Percentiles rank a stretch among this genome's conserved stretches.
Evolutionary conservation across 2,888 invertebrate species (phyloP).

Genomic region (Therioaphis trifolii): DNA sequence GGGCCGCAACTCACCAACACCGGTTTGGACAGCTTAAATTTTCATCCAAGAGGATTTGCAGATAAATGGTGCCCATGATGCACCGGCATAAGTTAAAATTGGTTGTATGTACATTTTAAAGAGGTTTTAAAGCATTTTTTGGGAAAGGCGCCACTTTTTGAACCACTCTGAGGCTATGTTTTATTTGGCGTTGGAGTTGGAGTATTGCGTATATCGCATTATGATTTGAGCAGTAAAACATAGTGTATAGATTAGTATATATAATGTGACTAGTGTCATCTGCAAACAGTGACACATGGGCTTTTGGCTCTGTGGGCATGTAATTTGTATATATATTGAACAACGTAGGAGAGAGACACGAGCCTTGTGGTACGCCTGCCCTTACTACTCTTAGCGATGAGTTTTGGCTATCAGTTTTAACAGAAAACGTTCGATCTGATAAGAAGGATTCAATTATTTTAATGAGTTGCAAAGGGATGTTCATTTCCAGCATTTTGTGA

Average conservation of each 20-base stretch:
- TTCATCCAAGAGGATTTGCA: too few relatives aligned
- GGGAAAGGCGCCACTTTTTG: neutral
- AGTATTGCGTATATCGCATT: neutral
- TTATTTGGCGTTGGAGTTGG: neutral
- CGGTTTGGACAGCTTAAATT: too few relatives aligned
- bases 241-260: too few relatives aligned
- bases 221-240: neutral
- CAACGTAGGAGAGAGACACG: slow-evolving; percentile 5
- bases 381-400: neutral
- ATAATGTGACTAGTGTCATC: too few relatives aligned
- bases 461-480: neutral
- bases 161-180: neutral
- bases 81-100: too few relatives aligned
- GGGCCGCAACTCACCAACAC: too few relatives aligned
- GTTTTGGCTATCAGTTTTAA: neutral
- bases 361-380: slow-evolving; percentile 38
- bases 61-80: too few relatives aligned
- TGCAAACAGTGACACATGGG: slow-evolving; percentile 21
- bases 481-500: neutral
- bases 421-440: neutral
- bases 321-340: slow-evolving; percentile 29
- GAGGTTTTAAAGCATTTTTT: too few relatives aligned
- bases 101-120: too few relatives aligned
- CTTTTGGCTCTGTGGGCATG: neutral
- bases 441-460: slow-evolving; percentile 31